Base-by-base conservation (phyloP, 53 echinoderm and acorn worm genomes). In the Patiria pectinifera region DNA sequence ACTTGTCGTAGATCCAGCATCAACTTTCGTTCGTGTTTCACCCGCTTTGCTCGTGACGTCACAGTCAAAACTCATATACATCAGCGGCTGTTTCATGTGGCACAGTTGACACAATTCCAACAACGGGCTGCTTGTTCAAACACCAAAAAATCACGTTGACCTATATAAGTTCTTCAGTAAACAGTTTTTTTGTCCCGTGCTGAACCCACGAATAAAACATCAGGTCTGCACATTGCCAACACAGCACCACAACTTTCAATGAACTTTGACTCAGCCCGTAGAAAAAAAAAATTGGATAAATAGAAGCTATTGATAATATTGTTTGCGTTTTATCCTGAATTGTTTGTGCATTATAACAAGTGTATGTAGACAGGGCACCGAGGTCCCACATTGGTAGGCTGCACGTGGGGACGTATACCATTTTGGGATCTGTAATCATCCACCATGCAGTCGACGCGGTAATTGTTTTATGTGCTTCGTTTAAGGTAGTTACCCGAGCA, bases 201-300 rank as follows among this genome's bases (percentile, higher is more conserved):
- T 18, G 66, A 66, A 48, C 22, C 24, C 49, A 49, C 19, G 8
- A 53, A 53, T 53, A 53, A 53, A 26, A 25, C 83, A 83, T 35
- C 44, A 11, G 35, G 82, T 19, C 22, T 59, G 62, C 62, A 83
- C 62, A 60, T 7, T 74, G 61, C 60, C 60, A 19, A 2, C 49
- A 59, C 14, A 35, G 26, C 24, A 63, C 85, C 69, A 43, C 43
- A 66, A 11, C 35, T 85, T 63, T 43, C 15, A 66, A 44, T 66
- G 85, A 85, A 85, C 85, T 85, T 70, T 85, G 85, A 85, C 85
- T 69, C 43, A 12, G 26, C 63, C 63, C 6, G 44, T 25, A 16
- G 16, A 45, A 85, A 62, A 85, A 85, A 62, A 63, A 69, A 85
- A 59, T 12, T 11, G 26, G 35, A 35, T 35, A 35, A 35, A 69